Percentiles rank a stretch among this genome's conserved stretches.
Evolutionary conservation across 2,888 invertebrate species (phyloP).

Genomic region (Apamea epomidion): DNA sequence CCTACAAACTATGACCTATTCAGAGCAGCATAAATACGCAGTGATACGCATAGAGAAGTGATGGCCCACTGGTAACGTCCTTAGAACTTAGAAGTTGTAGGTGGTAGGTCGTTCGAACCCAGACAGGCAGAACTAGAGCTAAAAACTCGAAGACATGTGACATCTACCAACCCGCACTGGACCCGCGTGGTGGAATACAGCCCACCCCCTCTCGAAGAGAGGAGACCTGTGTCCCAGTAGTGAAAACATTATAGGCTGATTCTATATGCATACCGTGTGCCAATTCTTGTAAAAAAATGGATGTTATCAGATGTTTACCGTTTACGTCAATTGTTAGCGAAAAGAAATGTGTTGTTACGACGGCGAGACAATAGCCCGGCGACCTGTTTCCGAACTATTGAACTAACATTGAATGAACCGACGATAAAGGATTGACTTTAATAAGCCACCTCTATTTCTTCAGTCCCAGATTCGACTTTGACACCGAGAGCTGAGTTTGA

Average conservation of each 20-base stretch:
- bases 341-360: slow-evolving; percentile 50
- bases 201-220: too few relatives aligned
- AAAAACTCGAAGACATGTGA: too few relatives aligned
- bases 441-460: slow-evolving; percentile 1
- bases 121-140: too few relatives aligned
- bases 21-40: slow-evolving; percentile 6
- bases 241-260: too few relatives aligned
- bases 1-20: slow-evolving; percentile 25
- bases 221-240: too few relatives aligned
- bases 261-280: too few relatives aligned
- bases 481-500: neutral
- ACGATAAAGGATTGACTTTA: slow-evolving; percentile 21
- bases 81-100: too few relatives aligned
- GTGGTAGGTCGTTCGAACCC: too few relatives aligned
- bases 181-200: too few relatives aligned
- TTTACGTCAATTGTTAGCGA: slow-evolving; percentile 32
- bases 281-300: slow-evolving; percentile 23
- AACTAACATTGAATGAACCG: slow-evolving; percentile 43
- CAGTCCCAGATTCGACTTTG: neutral
- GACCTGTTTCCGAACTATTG: slow-evolving; percentile 39
- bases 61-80: too few relatives aligned
- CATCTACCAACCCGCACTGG: too few relatives aligned
- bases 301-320: slow-evolving; percentile 48
- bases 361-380: slow-evolving; percentile 47
- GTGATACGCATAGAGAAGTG: too few relatives aligned